Evolutionary conservation across 2,797 vertebrate species (phyloP), one percentile per base, ranked within the genome.

Genomic region (Eremophila alpestris): DNA sequence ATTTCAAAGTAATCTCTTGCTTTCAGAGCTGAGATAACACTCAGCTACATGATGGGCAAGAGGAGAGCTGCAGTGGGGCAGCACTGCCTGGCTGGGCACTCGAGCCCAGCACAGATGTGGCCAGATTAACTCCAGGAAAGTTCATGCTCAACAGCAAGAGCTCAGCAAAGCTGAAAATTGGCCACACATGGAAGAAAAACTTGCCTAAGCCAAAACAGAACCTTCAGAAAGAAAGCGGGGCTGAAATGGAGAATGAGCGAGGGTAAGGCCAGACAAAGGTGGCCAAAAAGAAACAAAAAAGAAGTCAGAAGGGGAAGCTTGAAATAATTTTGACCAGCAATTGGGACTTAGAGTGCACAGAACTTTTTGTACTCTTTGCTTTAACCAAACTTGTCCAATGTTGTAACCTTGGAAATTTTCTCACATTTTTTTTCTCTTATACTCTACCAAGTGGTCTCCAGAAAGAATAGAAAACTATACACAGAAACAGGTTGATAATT

Each of bases 1-100:
- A 38, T 95, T 94, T 90, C 83, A 92, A 68, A 95, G 79, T 96
- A 85, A 56, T 70, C n/a, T 80, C 46, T 88, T 80, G 60, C 68
- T 94, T 94, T 63, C 71, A 75, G 9, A 82, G 13, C 16, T 19
- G 13, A 87, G 13, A 10, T 13, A 27, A 67, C 19, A 36, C 55
- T 86, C 51, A 59, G 43, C 32, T 56, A 2, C 0, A 0, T 16
- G 67, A 54, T 1, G 0, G 2, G 40, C 55, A 38, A 38, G 48
- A 20, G 23, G 32, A 48, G 32, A 5, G 29, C 62, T 89, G 45
- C 48, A 52, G 12, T 0, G 13, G 40, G 32, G 11, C 78, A 69
- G 38, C 16, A 7, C 8, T 54, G 60, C 21, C 48, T 21, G 30
- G 1, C n/a, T 27, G 59, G 21, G 48, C 51, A 18, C 32, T 38